These are phyloP conservation scores for Melanaphis sacchari DNA, from an alignment of 1,140 invertebrate species.

Conservation along the genomic window DNA sequence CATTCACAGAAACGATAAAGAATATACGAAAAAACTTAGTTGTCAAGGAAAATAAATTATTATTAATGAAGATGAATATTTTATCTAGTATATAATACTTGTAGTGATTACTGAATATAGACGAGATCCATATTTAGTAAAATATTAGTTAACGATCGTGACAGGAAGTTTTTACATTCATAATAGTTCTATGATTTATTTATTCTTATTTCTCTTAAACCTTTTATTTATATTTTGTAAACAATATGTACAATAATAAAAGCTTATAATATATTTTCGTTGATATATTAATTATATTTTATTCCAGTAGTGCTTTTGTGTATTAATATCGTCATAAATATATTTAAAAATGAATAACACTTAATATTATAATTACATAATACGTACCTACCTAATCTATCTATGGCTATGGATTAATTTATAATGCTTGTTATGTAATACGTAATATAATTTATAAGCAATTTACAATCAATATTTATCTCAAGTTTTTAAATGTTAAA, in stretches of 20 bases:
- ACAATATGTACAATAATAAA: not conserved
- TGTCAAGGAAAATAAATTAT: not conserved
- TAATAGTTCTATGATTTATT: slow-evolving; percentile 14
- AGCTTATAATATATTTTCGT: not conserved
- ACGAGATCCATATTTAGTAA: slow-evolving; percentile 36
- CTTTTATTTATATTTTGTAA: not conserved
- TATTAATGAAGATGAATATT: slow-evolving; percentile 16
- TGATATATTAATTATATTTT: not conserved
- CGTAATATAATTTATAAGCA: not conserved
- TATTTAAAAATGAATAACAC: no score
- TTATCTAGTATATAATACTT: not conserved
- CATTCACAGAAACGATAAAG: not conserved
- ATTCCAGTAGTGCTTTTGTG: no score
- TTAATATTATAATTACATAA: not conserved
- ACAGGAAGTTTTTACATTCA: not conserved
- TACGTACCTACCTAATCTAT: not conserved
- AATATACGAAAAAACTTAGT: not conserved
- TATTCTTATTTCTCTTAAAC: not conserved
- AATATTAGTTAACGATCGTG: slow-evolving; percentile 29
- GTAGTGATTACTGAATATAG: not conserved
- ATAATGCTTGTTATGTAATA: not conserved
- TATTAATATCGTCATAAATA: no score
- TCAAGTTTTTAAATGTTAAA: not conserved
- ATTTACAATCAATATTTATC: not conserved
- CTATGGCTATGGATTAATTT: not conserved